These are phyloP conservation scores for Pitangus sulphuratus DNA, from an alignment of 2,797 vertebrate species.

Conservation along the genomic window DNA sequence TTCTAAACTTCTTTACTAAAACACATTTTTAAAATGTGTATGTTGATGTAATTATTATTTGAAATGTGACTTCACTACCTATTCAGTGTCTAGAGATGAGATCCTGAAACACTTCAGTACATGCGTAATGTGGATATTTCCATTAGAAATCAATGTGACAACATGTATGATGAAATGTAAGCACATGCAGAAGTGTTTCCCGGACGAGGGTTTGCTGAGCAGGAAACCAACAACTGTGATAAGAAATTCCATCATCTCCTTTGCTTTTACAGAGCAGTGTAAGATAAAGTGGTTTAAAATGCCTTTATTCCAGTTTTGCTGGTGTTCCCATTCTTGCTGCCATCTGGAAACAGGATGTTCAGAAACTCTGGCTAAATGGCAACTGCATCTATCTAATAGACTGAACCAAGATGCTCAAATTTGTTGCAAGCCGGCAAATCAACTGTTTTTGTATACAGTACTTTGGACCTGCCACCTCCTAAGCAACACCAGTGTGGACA, in stretches of 20 bases:
- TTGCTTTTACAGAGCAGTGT: constrained; percentile 14
- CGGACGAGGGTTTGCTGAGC: background rate
- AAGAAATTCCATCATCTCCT: constrained; percentile 53
- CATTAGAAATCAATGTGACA: constrained; percentile 41
- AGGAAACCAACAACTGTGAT: constrained; percentile 47
- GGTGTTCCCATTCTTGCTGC: constrained; percentile 7
- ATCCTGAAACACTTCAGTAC: background rate
- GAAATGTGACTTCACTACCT: background rate
- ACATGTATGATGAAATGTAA: constrained; percentile 46
- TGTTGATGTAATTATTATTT: background rate
- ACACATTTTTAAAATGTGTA: background rate
- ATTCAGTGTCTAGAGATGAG: background rate
- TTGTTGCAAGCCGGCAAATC: background rate
- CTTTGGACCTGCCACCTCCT: background rate
- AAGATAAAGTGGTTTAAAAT: constrained; percentile 46
- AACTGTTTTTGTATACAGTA: background rate
- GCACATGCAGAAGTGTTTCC: constrained; percentile 41
- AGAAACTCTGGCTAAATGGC: constrained; percentile 28
- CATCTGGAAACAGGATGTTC: constrained; percentile 68
- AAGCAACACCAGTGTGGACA: background rate
- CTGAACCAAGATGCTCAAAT: background rate
- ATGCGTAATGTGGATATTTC: constrained; percentile 26
- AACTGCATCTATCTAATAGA: background rate
- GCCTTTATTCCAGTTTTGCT: constrained; percentile 37
- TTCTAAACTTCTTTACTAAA: background rate